A percentile compares a stretch with the other conserved stretches of the same genome.
phyloP scores from a whole-genome alignment of 2,888 invertebrate species.

The Sceliomorpha sp. region DNA sequence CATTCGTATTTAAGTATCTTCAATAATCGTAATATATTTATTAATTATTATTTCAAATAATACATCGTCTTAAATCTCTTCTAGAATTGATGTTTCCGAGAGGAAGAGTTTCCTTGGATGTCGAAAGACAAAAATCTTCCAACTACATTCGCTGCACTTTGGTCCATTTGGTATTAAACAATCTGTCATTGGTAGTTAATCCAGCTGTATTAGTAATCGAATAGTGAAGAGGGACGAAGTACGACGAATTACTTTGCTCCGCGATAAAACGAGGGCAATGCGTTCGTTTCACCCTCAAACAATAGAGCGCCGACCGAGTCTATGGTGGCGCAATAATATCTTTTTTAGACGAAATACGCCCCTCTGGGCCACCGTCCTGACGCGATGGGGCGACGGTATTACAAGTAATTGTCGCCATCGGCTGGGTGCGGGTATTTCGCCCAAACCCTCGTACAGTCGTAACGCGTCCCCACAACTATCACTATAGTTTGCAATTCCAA shows the following conservation, averaged over 20 bases:
- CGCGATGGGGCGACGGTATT: constrained; percentile 73
- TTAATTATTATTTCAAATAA: too few species aligned
- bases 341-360: constrained; percentile 73
- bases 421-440: constrained; percentile 60
- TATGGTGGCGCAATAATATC: constrained; percentile 68
- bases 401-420: constrained; percentile 78
- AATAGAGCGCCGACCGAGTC: constrained; percentile 53
- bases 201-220: constrained; percentile 48
- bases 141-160: constrained; percentile 34
- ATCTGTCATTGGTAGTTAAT: constrained; percentile 41
- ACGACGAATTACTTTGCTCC: constrained; percentile 49
- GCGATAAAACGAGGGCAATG: constrained; percentile 58
- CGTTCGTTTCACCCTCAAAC: constrained; percentile 52
- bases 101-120: too few species aligned
- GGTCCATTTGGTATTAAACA: constrained; percentile 9
- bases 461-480: constrained; percentile 52
- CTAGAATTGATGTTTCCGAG: too few species aligned
- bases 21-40: too few species aligned
- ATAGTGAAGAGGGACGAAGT: constrained; percentile 36
- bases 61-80: too few species aligned
- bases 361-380: constrained; percentile 73
- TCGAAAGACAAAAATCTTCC: constrained; percentile 14
- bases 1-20: neutral
- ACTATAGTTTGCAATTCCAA: constrained; percentile 60
- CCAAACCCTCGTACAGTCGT: constrained; percentile 47